Percentiles rank a stretch among this genome's conserved stretches.
Evolutionary conservation across 2,113 vertebrate species (phyloP).

Genomic region (Aspiorhynchus laticeps): DNA sequence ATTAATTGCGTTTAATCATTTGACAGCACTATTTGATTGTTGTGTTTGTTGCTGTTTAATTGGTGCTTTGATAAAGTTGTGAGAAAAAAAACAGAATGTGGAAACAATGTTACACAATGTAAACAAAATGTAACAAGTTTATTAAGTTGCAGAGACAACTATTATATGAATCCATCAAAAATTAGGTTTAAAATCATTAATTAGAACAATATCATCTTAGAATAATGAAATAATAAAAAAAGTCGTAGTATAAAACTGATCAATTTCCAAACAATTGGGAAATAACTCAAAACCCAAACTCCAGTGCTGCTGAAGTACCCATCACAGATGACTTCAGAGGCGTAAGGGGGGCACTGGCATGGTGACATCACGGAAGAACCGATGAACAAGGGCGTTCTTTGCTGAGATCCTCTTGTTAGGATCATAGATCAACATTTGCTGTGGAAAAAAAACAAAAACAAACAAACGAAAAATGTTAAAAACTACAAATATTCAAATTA

Average conservation of each 20-base stretch:
- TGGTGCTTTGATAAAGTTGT: not conserved
- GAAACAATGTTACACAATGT: not conserved
- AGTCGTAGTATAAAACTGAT: conserved; percentile 11
- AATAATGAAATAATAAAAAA: not conserved
- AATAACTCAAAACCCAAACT: not conserved
- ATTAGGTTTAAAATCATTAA: not conserved
- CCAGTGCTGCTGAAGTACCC: not conserved
- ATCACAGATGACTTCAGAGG: conserved; percentile 68
- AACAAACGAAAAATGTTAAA: not conserved
- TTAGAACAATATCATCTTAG: conserved; percentile 3
- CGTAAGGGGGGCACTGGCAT: conserved; percentile 87
- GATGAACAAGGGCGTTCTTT: conserved; percentile 88
- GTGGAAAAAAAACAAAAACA: conserved; percentile 29
- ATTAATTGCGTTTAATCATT: too few relatives aligned
- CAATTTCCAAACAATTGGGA: not conserved
- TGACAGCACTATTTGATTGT: too few relatives aligned
- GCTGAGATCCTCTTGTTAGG: conserved; percentile 94
- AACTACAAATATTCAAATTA: not conserved
- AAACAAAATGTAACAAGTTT: not conserved
- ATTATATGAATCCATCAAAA: not conserved
- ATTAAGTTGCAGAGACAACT: not conserved
- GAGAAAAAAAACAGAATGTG: too few relatives aligned
- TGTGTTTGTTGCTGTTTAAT: too few relatives aligned
- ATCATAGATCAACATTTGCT: conserved; percentile 95
- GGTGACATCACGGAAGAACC: conserved; percentile 92